phyloP scores from a whole-genome alignment of 2,888 invertebrate species.

The Lasioglossum vierecki region DNA sequence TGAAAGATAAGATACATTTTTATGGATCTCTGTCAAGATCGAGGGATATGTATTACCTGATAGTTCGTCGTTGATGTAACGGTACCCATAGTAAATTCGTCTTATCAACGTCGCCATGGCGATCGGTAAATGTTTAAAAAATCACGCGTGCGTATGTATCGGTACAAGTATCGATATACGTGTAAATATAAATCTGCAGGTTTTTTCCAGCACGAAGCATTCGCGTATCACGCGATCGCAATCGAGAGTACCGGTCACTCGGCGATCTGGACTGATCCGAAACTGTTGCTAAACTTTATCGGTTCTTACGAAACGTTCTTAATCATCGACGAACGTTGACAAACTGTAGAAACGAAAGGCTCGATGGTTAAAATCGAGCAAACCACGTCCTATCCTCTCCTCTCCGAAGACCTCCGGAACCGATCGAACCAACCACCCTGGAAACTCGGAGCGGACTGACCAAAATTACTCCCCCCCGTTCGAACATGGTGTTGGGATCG shows the following conservation, averaged over 20 bases:
- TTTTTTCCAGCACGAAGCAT: not conserved
- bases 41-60: constrained; percentile 71
- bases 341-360: not conserved
- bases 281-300: not conserved
- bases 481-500: constrained; percentile 28
- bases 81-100: constrained; percentile 70
- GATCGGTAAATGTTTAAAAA: not conserved
- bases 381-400: not conserved
- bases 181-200: not conserved
- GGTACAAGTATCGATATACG: not conserved
- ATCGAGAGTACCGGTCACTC: not conserved
- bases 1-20: not conserved
- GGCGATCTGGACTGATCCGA: not conserved
- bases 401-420: not conserved
- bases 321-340: not conserved
- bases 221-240: not conserved
- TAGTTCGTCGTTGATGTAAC: constrained; percentile 76
- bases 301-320: not conserved
- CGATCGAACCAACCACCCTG: constrained; percentile 70
- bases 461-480: constrained; percentile 48
- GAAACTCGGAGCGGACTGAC: constrained; percentile 74
- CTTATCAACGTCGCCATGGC: constrained; percentile 76
- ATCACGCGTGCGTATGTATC: not conserved
- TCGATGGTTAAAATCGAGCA: not conserved
- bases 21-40: not conserved